Evolutionary conservation across 37 sponge, comb jelly and placozoan genomes (phyloP), one percentile per base, ranked within the genome.

Genomic region (Hormiphora californensis): DNA sequence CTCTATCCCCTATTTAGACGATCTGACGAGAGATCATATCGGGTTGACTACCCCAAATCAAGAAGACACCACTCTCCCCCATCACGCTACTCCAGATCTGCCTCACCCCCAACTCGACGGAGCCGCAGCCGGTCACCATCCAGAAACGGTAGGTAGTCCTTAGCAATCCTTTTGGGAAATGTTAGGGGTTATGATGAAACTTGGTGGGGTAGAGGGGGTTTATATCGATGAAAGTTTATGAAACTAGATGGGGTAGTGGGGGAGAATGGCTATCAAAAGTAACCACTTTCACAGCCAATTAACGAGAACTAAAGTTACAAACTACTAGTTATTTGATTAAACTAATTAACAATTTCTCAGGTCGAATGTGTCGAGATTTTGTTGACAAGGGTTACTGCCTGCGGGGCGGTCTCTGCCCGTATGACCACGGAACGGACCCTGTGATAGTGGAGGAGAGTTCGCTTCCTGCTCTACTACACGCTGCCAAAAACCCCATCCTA

Each of bases 341-440:
- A n/a, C n/a, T n/a, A n/a, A n/a, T n/a, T n/a, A n/a, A n/a, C n/a
- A n/a, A n/a, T n/a, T n/a, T n/a, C n/a, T n/a, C n/a, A n/a, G n/a
- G n/a, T n/a, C n/a, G n/a, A n/a, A n/a, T n/a, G 9, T 65, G 67
- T 65, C 34, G 67, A 19, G 67, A 32, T 44, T 54, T 69, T 81
- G 31, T 86, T 91, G 95, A 97, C 90, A 94, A 91, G 31, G 98
- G 98, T 19, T 90, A 93, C 54, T 97, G 98, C 59, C 69, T 97
- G 78, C 88, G 93, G 4, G 98, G 98, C 19, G 98, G 94, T 38
- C 90, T 68, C 33, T 97, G 98, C 88, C 98, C 93, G 0, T 97
- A 90, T 73, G 94, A 97, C 69, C 98, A 97, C 86, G 98, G 98
- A 0, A 43, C 54, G 19, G 94, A 94, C 55, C 93, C 94, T 3